Evolutionary conservation across 2,888 invertebrate genomes (phyloP), one percentile per base, ranked within the genome.

Genomic region (Acrobasis suavella): DNA sequence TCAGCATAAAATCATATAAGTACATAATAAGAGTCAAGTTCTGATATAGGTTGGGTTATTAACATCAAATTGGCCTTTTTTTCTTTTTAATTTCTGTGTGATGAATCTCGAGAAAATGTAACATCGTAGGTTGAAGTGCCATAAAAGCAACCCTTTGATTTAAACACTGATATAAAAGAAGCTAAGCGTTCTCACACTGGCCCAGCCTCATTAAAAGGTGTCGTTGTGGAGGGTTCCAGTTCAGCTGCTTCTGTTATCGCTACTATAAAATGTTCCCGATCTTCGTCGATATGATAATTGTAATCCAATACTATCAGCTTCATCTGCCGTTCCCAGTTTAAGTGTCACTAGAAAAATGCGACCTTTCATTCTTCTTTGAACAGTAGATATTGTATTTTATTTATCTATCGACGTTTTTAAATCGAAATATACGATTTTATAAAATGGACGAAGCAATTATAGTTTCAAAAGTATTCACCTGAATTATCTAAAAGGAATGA

Each of bases 281-380:
- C 84, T 81, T 75, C 77, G 72, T 76, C 77, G 89, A 89, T 89
- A 88, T 85, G 85, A 82, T 88, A 87, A 86, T 86, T 87, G 89
- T 87, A 86, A 89, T 87, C 78, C 84, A 85, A 88, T 87, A 86
- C 79, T 83, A 84, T 84, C 84, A 73, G 70, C 71, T 74, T 72
- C 77, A 81, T 82, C 82, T 75, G 71, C 73, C 68, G 71, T 70
- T 82, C 80, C 77, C 78, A 80, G 78, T 71, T 74, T 71, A 72
- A 60, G 58, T 51, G 63, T 52, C 64, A 42, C 58, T 60, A 58
- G 17, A 63, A 62, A 56, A 62, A 62, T 60, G 59, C 64, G 51
- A 67, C 46, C 60, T 52, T 52, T 52, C 22, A 52, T 52, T 52
- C 12, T 9, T 62, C 59, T 55, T 64, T 54, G 54, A 59, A 62